These are phyloP conservation scores for Hycleus cichorii DNA, from an alignment of 1,140 invertebrate genomes.

Conservation along the genomic window DNA sequence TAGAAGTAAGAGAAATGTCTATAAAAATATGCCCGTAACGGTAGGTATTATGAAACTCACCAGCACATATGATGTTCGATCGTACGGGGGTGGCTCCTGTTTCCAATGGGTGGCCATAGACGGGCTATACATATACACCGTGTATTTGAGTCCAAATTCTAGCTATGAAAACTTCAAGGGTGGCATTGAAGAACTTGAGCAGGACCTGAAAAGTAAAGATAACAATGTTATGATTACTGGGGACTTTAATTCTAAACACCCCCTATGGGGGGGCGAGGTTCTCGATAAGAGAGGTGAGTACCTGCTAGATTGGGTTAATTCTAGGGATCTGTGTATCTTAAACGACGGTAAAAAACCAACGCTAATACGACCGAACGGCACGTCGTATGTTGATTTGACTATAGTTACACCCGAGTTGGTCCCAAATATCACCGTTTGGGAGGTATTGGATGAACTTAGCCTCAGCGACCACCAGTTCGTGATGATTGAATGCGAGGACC, in stretches of 20 bases:
- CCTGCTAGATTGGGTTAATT: neutral
- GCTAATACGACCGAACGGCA: neutral
- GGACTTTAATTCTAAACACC: neutral
- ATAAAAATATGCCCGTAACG: too few relatives aligned
- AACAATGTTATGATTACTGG: neutral
- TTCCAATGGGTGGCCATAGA: neutral
- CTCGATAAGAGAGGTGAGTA: neutral
- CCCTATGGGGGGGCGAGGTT: neutral
- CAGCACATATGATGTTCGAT: too few relatives aligned
- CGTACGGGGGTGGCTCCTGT: too few relatives aligned
- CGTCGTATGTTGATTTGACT: too few relatives aligned
- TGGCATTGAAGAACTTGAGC: neutral
- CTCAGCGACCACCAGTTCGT: too few relatives aligned
- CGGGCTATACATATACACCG: neutral
- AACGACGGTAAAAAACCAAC: neutral
- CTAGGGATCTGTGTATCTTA: neutral
- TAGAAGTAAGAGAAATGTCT: too few relatives aligned
- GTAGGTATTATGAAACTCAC: too few relatives aligned
- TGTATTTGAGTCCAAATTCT: neutral
- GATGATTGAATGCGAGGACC: too few relatives aligned
- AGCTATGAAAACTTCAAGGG: neutral
- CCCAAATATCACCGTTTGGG: too few relatives aligned
- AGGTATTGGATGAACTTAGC: too few relatives aligned
- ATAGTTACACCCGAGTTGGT: too few relatives aligned
- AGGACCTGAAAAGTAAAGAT: neutral